Evolutionary conservation across 1,140 invertebrate genomes (phyloP), one percentile per base, ranked within the genome.

Genomic region (Aphelenchoides fujianensis): DNA sequence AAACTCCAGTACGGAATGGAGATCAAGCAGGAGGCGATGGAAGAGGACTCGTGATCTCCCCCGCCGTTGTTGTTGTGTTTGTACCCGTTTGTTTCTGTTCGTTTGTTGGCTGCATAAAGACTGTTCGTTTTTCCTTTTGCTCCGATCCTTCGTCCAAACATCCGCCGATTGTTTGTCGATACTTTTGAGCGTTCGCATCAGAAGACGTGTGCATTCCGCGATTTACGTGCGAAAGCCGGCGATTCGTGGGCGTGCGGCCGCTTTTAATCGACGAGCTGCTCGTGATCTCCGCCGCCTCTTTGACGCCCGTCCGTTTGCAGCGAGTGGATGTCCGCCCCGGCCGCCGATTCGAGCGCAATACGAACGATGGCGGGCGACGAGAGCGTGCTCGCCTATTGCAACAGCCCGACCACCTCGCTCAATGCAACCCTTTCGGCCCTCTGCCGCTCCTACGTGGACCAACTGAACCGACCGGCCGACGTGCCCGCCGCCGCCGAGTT

Each of bases 1-100:
- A 75, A 75, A 71, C 72, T 75, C 12, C 16, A 53, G 54, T 48
- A 48, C 41, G 41, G 41, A 12, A 48, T 48, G 12, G 41, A 48
- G 41, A 12, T 48, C 12, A 48, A 48, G 41, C 23, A 12, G 41
- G 41, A 48, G 41, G 41, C 23, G 12, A n/a, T n/a, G 16, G 59
- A 62, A 66, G 16, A 69, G 53, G 64, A 16, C 19, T 41, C n/a
- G n/a, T 67, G 27, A 67, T 59, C 64, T 67, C 62, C 55, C 48
- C n/a, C 59, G 59, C 23, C 2, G 19, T 27, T 52, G 16, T 2
- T 69, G 64, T 59, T 1, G 32, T 69, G 27, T 52, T 66, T 66
- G 19, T 69, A 19, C 19, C 27, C 69, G 64, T 67, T 67, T 16
- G 23, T 16, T 66, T 28, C 16, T 61, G 27, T 67, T 67, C 62